These are phyloP conservation scores for Teleogryllus occipitalis DNA, from an alignment of 1,140 invertebrate genomes.

Conservation along the genomic window DNA sequence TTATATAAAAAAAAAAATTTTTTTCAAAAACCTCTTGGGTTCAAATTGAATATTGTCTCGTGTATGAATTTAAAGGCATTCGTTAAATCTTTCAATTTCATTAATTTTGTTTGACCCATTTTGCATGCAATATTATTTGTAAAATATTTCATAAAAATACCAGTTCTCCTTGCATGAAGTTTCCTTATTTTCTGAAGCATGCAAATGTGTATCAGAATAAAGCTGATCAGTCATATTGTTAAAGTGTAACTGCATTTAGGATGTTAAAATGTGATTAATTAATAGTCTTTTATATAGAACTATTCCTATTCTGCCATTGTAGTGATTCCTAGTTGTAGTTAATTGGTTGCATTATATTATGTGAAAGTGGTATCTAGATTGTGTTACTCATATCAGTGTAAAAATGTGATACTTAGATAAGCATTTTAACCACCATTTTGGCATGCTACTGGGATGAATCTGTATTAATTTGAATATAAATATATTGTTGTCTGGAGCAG, in stretches of 20 bases:
- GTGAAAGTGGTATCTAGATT: background rate
- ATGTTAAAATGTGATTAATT: background rate
- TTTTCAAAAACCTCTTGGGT: too few relatives aligned
- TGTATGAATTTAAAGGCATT: too few relatives aligned
- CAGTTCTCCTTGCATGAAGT: background rate
- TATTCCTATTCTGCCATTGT: background rate
- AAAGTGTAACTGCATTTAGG: background rate
- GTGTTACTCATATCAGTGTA: background rate
- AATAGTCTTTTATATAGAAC: background rate
- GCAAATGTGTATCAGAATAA: background rate
- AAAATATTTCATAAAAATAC: background rate
- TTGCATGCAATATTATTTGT: background rate
- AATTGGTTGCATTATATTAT: background rate
- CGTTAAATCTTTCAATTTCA: background rate
- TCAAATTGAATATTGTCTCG: too few relatives aligned
- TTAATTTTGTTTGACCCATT: background rate
- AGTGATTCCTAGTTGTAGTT: background rate
- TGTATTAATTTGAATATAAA: background rate
- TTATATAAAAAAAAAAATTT: background rate
- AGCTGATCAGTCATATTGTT: background rate
- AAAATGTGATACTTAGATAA: background rate
- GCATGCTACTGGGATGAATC: constrained; percentile 9
- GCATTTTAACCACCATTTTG: background rate
- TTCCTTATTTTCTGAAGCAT: background rate
- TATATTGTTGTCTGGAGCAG: constrained; percentile 1